Base-by-base conservation (phyloP, 2,113 vertebrate species). In the Sinocyclocheilus grahami region DNA sequence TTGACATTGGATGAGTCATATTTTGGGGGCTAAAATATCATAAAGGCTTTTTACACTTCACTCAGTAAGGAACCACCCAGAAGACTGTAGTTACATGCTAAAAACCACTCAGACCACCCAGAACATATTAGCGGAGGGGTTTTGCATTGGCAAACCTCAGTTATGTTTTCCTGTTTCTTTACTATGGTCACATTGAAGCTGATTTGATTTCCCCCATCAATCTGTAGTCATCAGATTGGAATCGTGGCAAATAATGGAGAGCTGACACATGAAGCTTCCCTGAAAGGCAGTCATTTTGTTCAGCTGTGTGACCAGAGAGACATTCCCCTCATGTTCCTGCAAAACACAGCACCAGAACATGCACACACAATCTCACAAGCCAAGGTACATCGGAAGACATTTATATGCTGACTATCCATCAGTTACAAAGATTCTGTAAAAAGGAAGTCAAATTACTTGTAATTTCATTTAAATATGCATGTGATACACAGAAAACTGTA, bases 271-370 rank as follows among this genome's bases (percentile, higher is more conserved):
- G 86, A 95, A 58, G 96, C 96, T 0, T 91, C 95, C 0, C 92
- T 97, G 88, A 97, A 97, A 89, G 96, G 96, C 20, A 95, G 92
- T 85, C 96, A 96, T 60, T 97, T 97, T 63, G 90, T 97, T 1
- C 95, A 96, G 93, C 87, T 97, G 60, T 97, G 95, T 86, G 93
- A 94, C 75, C 95, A 96, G 85, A 94, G 95, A 77, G 91, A 93
- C 75, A 6, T 97, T 37, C 96, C 95, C 12, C 89, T 98, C 71
- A 85, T 98, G 85, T 97, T 97, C 89, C 89, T 98, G 10, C 95
- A 96, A 83, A 97, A 97, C 76, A 97, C 95, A 0, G 90, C 91
- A 0, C 95, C 95, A 0, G 83, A 87, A 18, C 72, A 91, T 22
- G 87, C 88, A 20, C 74, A 12, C 0, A 94, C 95, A 0, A 86